A percentile compares a stretch with the other conserved stretches of the same genome.
These are phyloP conservation scores for Scatophagus argus DNA, from an alignment of 2,113 vertebrate genomes.

Conservation along the genomic window DNA sequence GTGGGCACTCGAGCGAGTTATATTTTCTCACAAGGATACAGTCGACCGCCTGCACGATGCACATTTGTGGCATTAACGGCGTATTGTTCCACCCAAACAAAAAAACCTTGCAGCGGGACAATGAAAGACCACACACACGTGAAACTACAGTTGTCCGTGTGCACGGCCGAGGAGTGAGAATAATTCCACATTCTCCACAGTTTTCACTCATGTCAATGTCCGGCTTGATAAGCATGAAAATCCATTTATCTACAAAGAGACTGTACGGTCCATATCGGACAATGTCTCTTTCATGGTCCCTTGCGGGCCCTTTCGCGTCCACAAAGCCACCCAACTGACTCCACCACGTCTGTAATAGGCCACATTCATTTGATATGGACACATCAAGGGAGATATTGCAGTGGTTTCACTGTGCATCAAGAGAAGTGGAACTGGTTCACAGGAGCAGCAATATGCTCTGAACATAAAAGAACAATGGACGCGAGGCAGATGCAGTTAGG, in stretches of 20 bases:
- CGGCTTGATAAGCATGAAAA: conserved; percentile 79
- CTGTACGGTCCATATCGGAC: conserved; percentile 72
- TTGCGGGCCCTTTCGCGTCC: conserved; percentile 58
- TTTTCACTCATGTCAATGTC: conserved; percentile 80
- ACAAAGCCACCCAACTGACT: conserved; percentile 80
- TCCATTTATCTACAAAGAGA: conserved; percentile 82
- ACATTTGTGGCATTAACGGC: conserved; percentile 20
- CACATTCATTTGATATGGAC: conserved; percentile 76
- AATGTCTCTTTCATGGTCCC: conserved; percentile 81
- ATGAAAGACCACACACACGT: conserved; percentile 75
- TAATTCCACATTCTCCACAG: conserved; percentile 83
- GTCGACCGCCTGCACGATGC: neutral
- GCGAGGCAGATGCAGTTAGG: conserved; percentile 54
- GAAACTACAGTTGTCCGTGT: conserved; percentile 65
- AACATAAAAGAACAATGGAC: conserved; percentile 75
- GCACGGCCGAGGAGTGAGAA: conserved; percentile 54
- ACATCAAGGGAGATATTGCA: conserved; percentile 75
- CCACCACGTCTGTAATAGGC: conserved; percentile 67
- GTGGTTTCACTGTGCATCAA: conserved; percentile 61
- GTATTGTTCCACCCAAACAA: conserved; percentile 4
- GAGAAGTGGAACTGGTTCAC: conserved; percentile 61
- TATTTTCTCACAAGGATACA: conserved; percentile 3
- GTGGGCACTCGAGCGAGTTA: neutral
- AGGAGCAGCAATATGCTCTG: conserved; percentile 52
- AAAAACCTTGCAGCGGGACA: conserved; percentile 49